phyloP scores from a whole-genome alignment of 2,113 vertebrate genomes.

The Myxocyprinus asiaticus region DNA sequence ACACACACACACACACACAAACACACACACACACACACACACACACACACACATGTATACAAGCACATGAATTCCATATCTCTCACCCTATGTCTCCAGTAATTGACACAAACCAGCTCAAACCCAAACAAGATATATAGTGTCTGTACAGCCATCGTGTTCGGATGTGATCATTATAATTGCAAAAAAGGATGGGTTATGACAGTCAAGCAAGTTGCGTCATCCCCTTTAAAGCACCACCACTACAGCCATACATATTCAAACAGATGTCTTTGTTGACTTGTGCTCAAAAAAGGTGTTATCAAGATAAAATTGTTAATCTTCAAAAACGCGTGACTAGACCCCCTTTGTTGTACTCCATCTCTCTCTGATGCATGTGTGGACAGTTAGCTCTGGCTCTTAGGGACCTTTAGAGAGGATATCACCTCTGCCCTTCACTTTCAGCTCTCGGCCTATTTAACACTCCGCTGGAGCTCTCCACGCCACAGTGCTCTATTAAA shows the following conservation, averaged over 20 bases:
- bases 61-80: slow-evolving; percentile 39
- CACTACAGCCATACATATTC: no score
- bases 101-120: slow-evolving; percentile 14
- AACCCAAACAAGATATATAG: slow-evolving; percentile 21
- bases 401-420: slow-evolving; percentile 21
- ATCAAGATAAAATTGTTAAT: no score
- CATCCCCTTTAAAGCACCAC: no score
- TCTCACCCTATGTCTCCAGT: slow-evolving; percentile 7
- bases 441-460: slow-evolving; percentile 45
- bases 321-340: no score
- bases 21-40: slow-evolving; percentile 39
- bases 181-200: neutral
- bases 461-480: slow-evolving; percentile 37
- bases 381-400: slow-evolving; percentile 20
- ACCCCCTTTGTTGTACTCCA: neutral
- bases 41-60: slow-evolving; percentile 32
- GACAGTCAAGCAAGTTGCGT: neutral
- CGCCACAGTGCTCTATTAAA: slow-evolving; percentile 43
- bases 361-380: neutral
- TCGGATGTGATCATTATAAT: no score
- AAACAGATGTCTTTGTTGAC: no score
- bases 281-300: no score
- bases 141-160: no score
- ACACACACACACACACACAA: slow-evolving; percentile 49
- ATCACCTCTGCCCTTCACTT: slow-evolving; percentile 38